Evolutionary conservation across 2,113 vertebrate genomes (phyloP), one percentile per base, ranked within the genome.

Genomic region (Seriola aureovittata): DNA sequence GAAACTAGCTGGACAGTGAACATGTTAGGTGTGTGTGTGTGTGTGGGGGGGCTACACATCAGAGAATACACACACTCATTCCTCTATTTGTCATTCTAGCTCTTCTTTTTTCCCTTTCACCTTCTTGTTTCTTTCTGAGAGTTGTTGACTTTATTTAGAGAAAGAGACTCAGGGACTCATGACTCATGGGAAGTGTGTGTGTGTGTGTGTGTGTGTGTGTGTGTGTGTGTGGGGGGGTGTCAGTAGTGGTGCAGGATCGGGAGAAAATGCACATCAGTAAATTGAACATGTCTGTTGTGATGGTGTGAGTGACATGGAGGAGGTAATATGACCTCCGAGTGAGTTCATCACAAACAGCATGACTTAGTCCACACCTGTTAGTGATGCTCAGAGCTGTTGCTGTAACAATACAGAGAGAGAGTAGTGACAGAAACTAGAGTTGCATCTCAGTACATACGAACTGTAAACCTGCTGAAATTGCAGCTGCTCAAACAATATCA

Each of bases 1-100:
- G 71, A 86, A 71, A 83, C 63, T 73, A 34, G 76, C 73, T 36
- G 82, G 80, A 65, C 66, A 81, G 71, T 80, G 80, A 77, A 85
- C 67, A 88, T 73, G 38, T 34, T 62, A 32, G 19, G 16, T 36
- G 59, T 62, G 32, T 57, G 55, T 29, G 55, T 29, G 55, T 29
- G 4, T 58, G 55, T 25, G 25, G 25, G 25, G 29, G 29, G 29
- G 29, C 25, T 25, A 29, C 25, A 29, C 25, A 29, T 29, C 2
- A 29, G 25, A 29, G 25, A 29, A 46, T 46, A 46, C 44, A 48
- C 46, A 48, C 46, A 48, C 46, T 42, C 10, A 42, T 42, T 8
- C 8, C 10, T 42, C 40, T 42, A 3, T 42, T 10, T 42, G 8
- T 42, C 8, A 42, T 10, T 42, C 40, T 42, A 42, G 2, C 8